phyloP scores from a whole-genome alignment of 2,113 vertebrate species.

The Pungitius pungitius region DNA sequence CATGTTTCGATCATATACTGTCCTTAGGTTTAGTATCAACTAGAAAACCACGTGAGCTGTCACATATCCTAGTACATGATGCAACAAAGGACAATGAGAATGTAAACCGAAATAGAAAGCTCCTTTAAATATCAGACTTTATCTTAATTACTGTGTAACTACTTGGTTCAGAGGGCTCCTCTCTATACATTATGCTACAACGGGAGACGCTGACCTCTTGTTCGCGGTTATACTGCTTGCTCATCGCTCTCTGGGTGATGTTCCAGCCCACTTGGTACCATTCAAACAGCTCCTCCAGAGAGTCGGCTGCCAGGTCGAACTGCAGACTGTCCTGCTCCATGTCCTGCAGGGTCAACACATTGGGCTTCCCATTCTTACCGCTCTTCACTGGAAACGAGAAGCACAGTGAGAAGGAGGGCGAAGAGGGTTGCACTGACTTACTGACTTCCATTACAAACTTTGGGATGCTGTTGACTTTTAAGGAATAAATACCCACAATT shows the following conservation, averaged over 20 bases:
- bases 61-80: too few species aligned
- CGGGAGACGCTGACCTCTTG: slow-evolving; percentile 63
- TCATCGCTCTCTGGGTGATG: slow-evolving; percentile 86
- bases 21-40: neutral
- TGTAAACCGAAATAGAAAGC: neutral
- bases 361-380: slow-evolving; percentile 84
- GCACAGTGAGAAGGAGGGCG: neutral
- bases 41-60: neutral
- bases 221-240: slow-evolving; percentile 56
- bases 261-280: slow-evolving; percentile 92
- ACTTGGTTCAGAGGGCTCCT: neutral
- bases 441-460: neutral
- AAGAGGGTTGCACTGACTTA: neutral
- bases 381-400: slow-evolving; percentile 65
- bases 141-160: neutral
- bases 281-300: slow-evolving; percentile 90
- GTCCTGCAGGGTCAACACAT: slow-evolving; percentile 88
- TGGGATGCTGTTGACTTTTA: neutral
- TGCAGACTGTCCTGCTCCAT: slow-evolving; percentile 82
- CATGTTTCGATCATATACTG: neutral
- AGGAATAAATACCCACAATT: neutral
- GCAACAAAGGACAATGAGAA: neutral
- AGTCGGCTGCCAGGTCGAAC: slow-evolving; percentile 88
- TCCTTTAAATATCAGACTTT: neutral
- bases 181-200: neutral